Percentiles rank a stretch among this genome's conserved stretches.
These are phyloP conservation scores for Diaprepes abbreviatus DNA, from an alignment of 2,888 invertebrate species.

Conservation along the genomic window DNA sequence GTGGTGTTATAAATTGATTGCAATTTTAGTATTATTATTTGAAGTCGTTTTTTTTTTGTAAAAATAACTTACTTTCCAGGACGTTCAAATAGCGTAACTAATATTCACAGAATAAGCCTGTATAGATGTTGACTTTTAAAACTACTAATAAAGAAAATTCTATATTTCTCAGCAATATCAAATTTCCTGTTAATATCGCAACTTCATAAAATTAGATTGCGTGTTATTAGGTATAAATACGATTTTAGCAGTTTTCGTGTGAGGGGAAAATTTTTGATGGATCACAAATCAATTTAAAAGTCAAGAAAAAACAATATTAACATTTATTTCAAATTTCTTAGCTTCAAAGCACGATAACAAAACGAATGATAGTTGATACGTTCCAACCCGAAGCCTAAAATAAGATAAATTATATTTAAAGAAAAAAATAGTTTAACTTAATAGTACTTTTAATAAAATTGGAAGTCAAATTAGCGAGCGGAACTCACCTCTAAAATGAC, in stretches of 20 bases:
- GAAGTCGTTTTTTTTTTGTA: too few species aligned
- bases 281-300: constrained; percentile 2
- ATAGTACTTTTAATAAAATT: too few species aligned
- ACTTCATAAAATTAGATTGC: constrained; percentile 15
- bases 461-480: too few species aligned
- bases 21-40: too few species aligned
- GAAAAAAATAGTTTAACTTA: too few species aligned
- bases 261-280: neutral
- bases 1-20: too few species aligned
- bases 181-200: neutral
- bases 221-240: constrained; percentile 11
- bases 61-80: too few species aligned
- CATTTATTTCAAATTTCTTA: constrained; percentile 7
- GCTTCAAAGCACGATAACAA: neutral
- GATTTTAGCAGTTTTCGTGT: constrained; percentile 1
- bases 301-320: neutral
- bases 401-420: too few species aligned
- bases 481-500: too few species aligned
- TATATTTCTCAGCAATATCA: neutral
- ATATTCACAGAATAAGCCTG: too few species aligned
- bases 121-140: too few species aligned
- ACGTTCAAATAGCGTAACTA: too few species aligned
- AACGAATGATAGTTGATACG: constrained; percentile 2
- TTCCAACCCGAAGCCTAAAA: neutral
- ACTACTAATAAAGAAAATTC: neutral